Conservation (phyloP, 2,888 invertebrate species). For the Biston betularia region DNA sequence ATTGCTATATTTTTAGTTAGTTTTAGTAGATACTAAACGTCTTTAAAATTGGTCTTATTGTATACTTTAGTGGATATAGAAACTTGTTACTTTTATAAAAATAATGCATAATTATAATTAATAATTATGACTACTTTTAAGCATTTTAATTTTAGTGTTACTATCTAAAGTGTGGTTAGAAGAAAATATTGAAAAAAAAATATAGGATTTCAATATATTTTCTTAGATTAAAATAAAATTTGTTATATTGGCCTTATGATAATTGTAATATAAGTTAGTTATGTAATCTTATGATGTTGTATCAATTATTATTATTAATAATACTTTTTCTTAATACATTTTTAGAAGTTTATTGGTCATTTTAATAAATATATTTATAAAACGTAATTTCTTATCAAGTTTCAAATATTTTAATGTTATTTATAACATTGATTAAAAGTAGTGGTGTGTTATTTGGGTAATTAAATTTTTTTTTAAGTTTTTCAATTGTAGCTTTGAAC, state of each 20-base stretch:
- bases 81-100: constrained; percentile 36
- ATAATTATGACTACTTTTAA: constrained; percentile 13
- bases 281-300: constrained; percentile 52
- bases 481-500: too few species aligned
- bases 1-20: too few species aligned
- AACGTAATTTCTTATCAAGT: constrained; percentile 6
- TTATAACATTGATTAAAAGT: constrained; percentile 6
- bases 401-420: constrained; percentile 13
- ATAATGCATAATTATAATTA: constrained; percentile 5
- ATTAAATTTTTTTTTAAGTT: background rate
- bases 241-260: constrained; percentile 58
- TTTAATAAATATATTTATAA: constrained; percentile 14
- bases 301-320: constrained; percentile 56
- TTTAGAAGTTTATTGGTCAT: constrained; percentile 35
- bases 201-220: constrained; percentile 15
- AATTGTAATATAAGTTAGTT: constrained; percentile 36
- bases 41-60: too few species aligned
- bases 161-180: constrained; percentile 22
- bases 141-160: constrained; percentile 5
- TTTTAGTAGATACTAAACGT: too few species aligned
- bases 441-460: constrained; percentile 6
- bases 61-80: constrained; percentile 33
- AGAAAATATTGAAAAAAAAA: background rate
- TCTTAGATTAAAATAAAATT: constrained; percentile 36
- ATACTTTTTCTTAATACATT: constrained; percentile 46